These are phyloP conservation scores for Pluvialis apricaria DNA, from an alignment of 2,113 vertebrate genomes.

Conservation along the genomic window DNA sequence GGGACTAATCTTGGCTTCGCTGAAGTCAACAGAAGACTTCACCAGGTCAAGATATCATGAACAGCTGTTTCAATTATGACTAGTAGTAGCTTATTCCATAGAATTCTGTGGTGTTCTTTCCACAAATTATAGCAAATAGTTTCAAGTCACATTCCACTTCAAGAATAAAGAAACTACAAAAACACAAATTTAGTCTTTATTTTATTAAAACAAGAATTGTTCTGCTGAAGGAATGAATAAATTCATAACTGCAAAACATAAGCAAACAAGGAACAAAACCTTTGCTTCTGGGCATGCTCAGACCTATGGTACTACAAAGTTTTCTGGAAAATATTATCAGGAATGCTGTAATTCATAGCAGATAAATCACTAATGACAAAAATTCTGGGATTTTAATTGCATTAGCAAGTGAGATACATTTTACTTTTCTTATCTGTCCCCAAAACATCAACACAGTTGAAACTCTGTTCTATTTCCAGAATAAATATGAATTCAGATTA, in stretches of 20 bases:
- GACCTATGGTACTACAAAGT: neutral
- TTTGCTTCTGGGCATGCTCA: conserved; percentile 30
- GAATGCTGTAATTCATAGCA: neutral
- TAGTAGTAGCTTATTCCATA: neutral
- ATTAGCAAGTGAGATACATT: neutral
- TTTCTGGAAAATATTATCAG: neutral
- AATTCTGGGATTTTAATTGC: neutral
- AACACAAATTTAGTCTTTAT: neutral
- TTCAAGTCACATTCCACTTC: neutral
- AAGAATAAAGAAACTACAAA: conserved; percentile 19
- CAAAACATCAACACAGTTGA: neutral
- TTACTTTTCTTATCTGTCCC: neutral
- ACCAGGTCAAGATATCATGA: neutral
- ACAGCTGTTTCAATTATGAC: neutral
- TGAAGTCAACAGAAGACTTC: neutral
- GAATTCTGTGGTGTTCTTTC: neutral
- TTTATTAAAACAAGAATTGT: conserved; percentile 48
- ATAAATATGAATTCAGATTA: neutral
- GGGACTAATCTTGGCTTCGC: neutral
- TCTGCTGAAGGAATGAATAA: conserved; percentile 28
- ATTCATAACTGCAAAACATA: neutral
- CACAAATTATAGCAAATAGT: neutral
- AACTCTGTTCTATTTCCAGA: neutral
- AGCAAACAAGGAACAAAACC: conserved; percentile 31
- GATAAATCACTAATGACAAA: neutral